Base-by-base conservation (phyloP, 2,797 vertebrate species). In the Tapera naevia region DNA sequence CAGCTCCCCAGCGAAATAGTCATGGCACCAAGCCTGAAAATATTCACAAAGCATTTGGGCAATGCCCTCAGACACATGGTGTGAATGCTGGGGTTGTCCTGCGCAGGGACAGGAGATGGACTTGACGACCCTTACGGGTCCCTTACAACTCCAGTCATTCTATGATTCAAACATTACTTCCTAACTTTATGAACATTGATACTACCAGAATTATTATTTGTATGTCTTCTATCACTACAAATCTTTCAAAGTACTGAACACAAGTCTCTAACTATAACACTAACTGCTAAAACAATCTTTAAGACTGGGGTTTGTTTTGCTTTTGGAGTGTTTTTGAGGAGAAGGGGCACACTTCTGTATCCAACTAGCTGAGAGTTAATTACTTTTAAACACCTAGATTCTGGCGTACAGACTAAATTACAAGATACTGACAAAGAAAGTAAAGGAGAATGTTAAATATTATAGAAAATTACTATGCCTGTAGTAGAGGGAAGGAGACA, bases 341-440 rank as follows among this genome's bases (percentile, higher is more conserved):
- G 71, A 37, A 22, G 5, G 3, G 4, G 24, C 9, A 51, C 70
- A 33, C 9, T 75, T 79, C 43, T 51, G 10, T 35, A 65, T 58
- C 39, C 33, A 57, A 16, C 8, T 10, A 48, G 13, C 0, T 0
- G 23, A 17, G 4, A n/a, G 13, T 32, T 74, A 65, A 58, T 53
- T 62, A 23, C 28, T 72, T 74, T 86, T 61, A 71, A 88, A 79
- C 2, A 71, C 10, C 11, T 30, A 27, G 23, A 43, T 83, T 53
- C 39, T 56, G 6, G 23, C 61, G 12, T 19, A 65, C 17, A n/a
- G 27, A 23, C 41, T 67, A 27, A 67, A 73, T 37, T 51, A 5
- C 33, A n/a, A 37, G 41, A 33, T 22, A 72, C 23, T n/a, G 13
- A 8, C 46, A 91, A 78, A 45, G 28, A 71, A 78, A 5, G 8